These are phyloP conservation scores for Diarsia brunnea DNA, from an alignment of 2,888 invertebrate genomes.

Conservation along the genomic window DNA sequence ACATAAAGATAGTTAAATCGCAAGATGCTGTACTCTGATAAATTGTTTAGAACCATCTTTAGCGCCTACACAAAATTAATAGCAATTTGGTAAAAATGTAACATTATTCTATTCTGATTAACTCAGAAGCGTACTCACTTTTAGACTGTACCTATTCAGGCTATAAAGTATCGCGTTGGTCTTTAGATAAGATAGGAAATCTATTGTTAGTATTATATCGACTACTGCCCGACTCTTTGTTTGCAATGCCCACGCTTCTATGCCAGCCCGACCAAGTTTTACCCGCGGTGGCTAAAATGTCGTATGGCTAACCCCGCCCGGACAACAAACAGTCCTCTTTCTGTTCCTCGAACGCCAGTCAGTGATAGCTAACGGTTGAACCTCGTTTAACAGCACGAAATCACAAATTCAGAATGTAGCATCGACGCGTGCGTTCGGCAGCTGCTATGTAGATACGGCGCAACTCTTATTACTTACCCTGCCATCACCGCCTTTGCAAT, in stretches of 20 bases:
- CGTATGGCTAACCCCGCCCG: rapidly evolving
- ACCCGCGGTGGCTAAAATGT: not conserved
- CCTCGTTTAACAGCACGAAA: no score
- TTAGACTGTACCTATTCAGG: not conserved
- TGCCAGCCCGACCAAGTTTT: not conserved
- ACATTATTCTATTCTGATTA: not conserved
- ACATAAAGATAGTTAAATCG: not conserved
- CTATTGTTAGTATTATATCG: not conserved
- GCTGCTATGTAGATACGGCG: no score
- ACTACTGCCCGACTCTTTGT: rapidly evolving
- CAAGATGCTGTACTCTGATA: not conserved
- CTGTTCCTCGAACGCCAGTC: not conserved
- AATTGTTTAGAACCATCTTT: not conserved
- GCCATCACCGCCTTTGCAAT: not conserved
- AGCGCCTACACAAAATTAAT: constrained; percentile 4
- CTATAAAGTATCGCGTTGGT: not conserved
- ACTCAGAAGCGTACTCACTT: not conserved
- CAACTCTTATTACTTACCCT: not conserved
- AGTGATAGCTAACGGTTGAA: no score
- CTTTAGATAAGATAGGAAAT: not conserved
- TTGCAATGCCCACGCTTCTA: not conserved
- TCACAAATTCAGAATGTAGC: no score
- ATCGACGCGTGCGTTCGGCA: no score
- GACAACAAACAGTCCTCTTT: not conserved
- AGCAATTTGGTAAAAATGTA: constrained; percentile 7